Evolutionary conservation across 2,113 vertebrate genomes (phyloP).

Genomic region (Actenoides lindsayi): DNA sequence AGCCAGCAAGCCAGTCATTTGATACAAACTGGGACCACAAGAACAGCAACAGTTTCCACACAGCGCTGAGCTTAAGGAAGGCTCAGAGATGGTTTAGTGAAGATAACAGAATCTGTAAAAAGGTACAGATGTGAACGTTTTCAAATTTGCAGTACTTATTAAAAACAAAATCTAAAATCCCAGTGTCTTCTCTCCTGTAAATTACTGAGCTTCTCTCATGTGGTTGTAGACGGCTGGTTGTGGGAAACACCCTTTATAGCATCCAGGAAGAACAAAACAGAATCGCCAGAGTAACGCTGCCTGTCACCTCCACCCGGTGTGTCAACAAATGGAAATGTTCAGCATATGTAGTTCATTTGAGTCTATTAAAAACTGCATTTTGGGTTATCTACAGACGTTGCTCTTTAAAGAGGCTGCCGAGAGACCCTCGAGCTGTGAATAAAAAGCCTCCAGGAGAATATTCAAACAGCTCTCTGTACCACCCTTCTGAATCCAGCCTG

Average conservation of each 20-base stretch:
- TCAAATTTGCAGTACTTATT: background rate
- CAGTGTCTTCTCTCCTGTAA: background rate
- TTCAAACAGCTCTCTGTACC: background rate
- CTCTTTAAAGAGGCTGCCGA: background rate
- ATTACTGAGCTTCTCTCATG: background rate
- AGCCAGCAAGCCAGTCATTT: background rate
- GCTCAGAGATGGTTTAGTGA: background rate
- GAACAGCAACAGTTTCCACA: background rate
- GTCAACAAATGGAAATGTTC: background rate
- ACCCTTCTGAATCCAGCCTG: background rate
- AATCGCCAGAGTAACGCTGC: background rate
- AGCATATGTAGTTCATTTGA: background rate
- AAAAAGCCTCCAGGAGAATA: background rate
- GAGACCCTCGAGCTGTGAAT: background rate
- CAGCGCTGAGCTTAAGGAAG: background rate
- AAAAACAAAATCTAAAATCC: background rate
- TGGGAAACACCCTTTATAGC: background rate
- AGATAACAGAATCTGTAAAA: background rate
- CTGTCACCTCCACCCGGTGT: background rate
- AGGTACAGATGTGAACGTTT: background rate
- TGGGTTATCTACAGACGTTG: background rate
- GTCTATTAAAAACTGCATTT: background rate
- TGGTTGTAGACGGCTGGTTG: background rate
- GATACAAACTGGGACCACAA: background rate
- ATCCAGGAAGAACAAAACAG: background rate